These are phyloP conservation scores for Pogona vitticeps DNA, from an alignment of 2,113 vertebrate species.

Conservation along the genomic window DNA sequence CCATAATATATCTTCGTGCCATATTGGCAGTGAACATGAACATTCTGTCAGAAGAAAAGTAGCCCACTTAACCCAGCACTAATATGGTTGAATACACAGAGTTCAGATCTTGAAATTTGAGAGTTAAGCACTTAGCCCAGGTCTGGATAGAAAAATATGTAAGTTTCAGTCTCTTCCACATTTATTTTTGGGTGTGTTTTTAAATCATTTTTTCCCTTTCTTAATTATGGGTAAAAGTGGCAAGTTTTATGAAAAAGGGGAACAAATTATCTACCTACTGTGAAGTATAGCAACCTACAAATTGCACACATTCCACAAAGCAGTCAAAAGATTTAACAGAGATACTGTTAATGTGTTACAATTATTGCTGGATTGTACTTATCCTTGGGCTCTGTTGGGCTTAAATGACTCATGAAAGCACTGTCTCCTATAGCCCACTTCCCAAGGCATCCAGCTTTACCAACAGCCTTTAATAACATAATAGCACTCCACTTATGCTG, in stretches of 20 bases:
- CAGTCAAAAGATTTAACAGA: background rate
- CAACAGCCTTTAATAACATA: background rate
- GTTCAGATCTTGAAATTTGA: too few relatives aligned
- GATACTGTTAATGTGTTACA: background rate
- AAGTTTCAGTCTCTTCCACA: background rate
- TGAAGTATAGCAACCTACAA: background rate
- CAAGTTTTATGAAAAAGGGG: too few relatives aligned
- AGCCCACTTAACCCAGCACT: too few relatives aligned
- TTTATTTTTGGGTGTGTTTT: background rate
- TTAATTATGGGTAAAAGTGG: background rate
- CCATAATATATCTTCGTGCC: too few relatives aligned
- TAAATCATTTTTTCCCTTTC: too few relatives aligned
- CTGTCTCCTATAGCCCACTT: background rate
- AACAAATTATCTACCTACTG: too few relatives aligned
- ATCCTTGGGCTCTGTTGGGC: background rate
- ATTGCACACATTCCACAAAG: fast-evolving
- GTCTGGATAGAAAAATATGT: too few relatives aligned
- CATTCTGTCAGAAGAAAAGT: too few relatives aligned
- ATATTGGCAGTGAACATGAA: too few relatives aligned
- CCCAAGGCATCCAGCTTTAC: background rate
- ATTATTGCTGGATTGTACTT: background rate
- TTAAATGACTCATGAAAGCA: background rate
- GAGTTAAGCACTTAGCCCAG: too few relatives aligned
- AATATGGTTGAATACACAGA: too few relatives aligned
- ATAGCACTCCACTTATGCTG: background rate